These are phyloP conservation scores for Potorous gilbertii DNA, from an alignment of 2,797 vertebrate genomes.

Conservation along the genomic window DNA sequence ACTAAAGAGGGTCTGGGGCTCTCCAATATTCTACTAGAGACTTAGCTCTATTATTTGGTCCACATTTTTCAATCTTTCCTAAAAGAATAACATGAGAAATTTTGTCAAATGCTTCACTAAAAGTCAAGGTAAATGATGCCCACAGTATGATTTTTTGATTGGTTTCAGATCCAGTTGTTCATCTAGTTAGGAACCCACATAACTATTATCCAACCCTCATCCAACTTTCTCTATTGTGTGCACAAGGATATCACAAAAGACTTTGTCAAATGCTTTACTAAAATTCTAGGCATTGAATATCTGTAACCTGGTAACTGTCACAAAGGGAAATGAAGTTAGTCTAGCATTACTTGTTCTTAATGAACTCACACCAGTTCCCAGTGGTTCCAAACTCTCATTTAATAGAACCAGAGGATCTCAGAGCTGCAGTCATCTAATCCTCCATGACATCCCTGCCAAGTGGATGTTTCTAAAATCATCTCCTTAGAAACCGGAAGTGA, in stretches of 20 bases:
- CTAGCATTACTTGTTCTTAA: neutral
- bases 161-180: neutral
- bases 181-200: neutral
- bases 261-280: neutral
- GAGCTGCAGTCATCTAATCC: neutral
- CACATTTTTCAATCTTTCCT: neutral
- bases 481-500: neutral
- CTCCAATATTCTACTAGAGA: neutral
- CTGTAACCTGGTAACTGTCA: neutral
- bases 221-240: neutral
- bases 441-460: neutral
- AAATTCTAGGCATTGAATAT: neutral
- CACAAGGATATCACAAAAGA: neutral
- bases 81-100: neutral
- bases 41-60: neutral
- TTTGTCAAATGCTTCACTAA: neutral
- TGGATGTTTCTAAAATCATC: neutral
- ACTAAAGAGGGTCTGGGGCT: neutral
- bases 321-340: neutral
- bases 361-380: neutral
- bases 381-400: neutral
- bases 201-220: neutral
- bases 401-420: neutral
- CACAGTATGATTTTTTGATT: neutral
- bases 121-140: neutral